Evolutionary conservation across 2,888 invertebrate species (phyloP).

Genomic region (Idaea dimidiata): DNA sequence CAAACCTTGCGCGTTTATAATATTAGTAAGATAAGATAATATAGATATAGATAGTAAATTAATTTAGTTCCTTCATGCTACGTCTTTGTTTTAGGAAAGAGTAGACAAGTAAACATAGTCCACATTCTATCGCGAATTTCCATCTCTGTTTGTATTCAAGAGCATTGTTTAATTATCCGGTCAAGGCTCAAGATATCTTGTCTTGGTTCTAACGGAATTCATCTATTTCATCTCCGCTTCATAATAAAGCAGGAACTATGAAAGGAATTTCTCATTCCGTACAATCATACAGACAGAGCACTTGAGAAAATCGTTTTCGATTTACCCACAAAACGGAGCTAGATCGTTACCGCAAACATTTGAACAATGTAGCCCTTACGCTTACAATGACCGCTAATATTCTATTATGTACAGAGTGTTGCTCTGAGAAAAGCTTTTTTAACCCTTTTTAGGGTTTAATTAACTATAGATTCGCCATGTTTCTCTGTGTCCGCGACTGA

Average conservation of each 20-base stretch:
- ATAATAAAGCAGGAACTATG: slow-evolving; percentile 23
- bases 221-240: slow-evolving; percentile 17
- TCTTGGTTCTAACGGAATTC: slow-evolving; percentile 13
- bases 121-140: neutral
- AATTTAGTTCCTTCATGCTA: no score
- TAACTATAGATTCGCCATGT: no score
- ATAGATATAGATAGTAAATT: no score
- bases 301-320: slow-evolving; percentile 29
- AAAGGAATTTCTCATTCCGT: slow-evolving; percentile 19
- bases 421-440: neutral
- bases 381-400: slow-evolving; percentile 22
- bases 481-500: no score
- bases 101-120: no score
- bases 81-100: no score
- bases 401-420: slow-evolving; percentile 9
- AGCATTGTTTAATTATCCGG: slow-evolving; percentile 12
- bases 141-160: slow-evolving; percentile 5
- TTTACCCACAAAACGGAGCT: slow-evolving; percentile 22
- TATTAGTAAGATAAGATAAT: no score
- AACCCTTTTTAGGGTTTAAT: neutral
- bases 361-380: slow-evolving; percentile 26
- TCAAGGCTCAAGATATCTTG: slow-evolving; percentile 15
- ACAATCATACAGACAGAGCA: slow-evolving; percentile 18
- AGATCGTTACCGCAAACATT: slow-evolving; percentile 22
- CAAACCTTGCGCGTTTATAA: no score